phyloP scores from a whole-genome alignment of 2,113 vertebrate species.

The Xiphias gladius region DNA sequence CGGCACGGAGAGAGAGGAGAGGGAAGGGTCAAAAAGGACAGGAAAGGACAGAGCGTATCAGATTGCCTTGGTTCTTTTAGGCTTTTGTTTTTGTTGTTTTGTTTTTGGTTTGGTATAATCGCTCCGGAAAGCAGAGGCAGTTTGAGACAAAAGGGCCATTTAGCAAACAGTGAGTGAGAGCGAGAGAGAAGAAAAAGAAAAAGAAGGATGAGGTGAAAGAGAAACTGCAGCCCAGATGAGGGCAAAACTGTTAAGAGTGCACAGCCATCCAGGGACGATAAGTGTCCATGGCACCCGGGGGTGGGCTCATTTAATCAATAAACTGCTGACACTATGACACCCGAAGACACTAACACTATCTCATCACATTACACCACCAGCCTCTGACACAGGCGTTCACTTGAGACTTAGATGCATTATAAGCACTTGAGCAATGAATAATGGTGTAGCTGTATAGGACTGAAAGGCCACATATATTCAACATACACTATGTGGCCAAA shows the following conservation, averaged over 20 bases:
- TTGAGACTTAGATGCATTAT: neutral
- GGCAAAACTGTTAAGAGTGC: constrained; percentile 5
- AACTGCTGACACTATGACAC: constrained; percentile 17
- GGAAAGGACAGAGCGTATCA: constrained; percentile 73
- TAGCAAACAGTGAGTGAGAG: constrained; percentile 32
- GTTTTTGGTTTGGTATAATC: constrained; percentile 61
- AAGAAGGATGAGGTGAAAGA: constrained; percentile 34
- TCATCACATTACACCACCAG: neutral
- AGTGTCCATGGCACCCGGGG: constrained; percentile 52
- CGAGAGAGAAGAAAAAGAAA: constrained; percentile 31
- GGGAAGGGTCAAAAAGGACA: constrained; percentile 66
- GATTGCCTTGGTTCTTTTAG: constrained; percentile 46
- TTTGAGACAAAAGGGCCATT: constrained; percentile 64
- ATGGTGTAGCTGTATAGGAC: neutral
- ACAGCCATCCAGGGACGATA: constrained; percentile 34
- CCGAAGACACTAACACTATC: constrained; percentile 6
- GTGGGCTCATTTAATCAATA: constrained; percentile 19
- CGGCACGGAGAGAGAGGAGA: constrained; percentile 51
- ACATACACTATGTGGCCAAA: neutral
- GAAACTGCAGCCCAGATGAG: constrained; percentile 36
- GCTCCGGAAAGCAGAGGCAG: constrained; percentile 61
- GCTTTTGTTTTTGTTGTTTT: constrained; percentile 65
- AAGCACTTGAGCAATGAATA: neutral
- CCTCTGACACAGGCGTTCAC: neutral
- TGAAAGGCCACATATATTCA: neutral